Evolutionary conservation across 2,113 vertebrate genomes (phyloP).

Genomic region (Engystomops pustulosus): DNA sequence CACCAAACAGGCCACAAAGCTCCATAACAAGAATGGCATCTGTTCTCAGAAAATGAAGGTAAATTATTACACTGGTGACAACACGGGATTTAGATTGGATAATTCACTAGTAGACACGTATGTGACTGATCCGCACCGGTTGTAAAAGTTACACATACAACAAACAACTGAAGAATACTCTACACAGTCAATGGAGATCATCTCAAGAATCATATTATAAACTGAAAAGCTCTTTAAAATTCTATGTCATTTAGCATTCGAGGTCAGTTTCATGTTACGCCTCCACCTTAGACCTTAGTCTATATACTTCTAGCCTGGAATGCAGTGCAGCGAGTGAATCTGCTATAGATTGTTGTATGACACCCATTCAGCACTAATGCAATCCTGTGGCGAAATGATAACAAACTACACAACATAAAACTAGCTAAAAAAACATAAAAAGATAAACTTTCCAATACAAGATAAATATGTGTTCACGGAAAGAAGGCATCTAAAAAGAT

Average conservation of each 20-base stretch:
- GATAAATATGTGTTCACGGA: not conserved
- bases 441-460: not conserved
- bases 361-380: not conserved
- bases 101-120: not conserved
- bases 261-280: not conserved
- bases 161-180: not conserved
- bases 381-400: not conserved
- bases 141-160: not conserved
- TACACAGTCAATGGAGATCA: not conserved
- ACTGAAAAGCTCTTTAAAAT: not conserved
- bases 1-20: slow-evolving; percentile 38
- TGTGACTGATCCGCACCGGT: not conserved
- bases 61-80: slow-evolving; percentile 28
- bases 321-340: not conserved
- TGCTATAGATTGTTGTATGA: not conserved
- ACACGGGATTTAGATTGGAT: not conserved
- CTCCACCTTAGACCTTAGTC: not conserved
- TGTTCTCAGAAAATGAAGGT: slow-evolving; percentile 10
- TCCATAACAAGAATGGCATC: slow-evolving; percentile 22
- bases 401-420: not conserved
- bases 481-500: not conserved
- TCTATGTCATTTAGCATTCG: not conserved
- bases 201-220: not conserved
- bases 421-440: not conserved
- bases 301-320: not conserved